These are phyloP conservation scores for Vimba vimba DNA, from an alignment of 2,113 vertebrate species.

Conservation along the genomic window DNA sequence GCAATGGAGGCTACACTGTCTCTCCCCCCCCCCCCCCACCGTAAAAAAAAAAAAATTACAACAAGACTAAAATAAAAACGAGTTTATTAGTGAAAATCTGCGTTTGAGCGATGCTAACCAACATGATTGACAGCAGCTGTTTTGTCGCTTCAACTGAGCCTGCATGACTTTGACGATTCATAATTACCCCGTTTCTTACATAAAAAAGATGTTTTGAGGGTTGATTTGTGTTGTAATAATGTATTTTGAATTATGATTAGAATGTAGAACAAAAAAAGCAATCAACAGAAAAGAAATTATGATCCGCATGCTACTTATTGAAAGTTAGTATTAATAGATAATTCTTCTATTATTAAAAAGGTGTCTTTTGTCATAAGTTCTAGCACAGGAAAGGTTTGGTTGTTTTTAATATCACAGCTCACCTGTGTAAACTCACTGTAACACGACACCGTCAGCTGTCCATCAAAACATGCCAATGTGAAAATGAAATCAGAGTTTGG, in stretches of 20 bases:
- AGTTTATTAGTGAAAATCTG: too few relatives aligned
- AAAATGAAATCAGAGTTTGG: background rate
- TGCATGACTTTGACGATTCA: background rate
- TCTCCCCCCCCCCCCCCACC: too few relatives aligned
- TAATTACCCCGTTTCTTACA: background rate
- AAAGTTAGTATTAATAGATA: too few relatives aligned
- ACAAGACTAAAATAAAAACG: background rate
- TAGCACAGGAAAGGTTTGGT: background rate
- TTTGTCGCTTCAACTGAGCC: background rate
- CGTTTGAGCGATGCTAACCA: background rate
- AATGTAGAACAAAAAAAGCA: too few relatives aligned
- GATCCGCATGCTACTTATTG: too few relatives aligned
- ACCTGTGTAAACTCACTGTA: background rate
- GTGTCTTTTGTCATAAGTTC: background rate
- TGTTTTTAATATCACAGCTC: background rate
- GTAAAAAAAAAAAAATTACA: too few relatives aligned
- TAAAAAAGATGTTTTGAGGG: background rate
- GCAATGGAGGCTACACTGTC: background rate
- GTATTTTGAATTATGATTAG: background rate
- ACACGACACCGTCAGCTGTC: background rate
- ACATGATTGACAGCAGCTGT: background rate
- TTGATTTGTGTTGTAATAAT: background rate
- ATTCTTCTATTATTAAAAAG: background rate
- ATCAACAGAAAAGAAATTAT: background rate
- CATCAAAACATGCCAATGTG: background rate